A percentile compares a stretch with the other conserved stretches of the same genome.
Conservation (phyloP, 2,797 vertebrate genomes). For the Danio albolineatus region DNA sequence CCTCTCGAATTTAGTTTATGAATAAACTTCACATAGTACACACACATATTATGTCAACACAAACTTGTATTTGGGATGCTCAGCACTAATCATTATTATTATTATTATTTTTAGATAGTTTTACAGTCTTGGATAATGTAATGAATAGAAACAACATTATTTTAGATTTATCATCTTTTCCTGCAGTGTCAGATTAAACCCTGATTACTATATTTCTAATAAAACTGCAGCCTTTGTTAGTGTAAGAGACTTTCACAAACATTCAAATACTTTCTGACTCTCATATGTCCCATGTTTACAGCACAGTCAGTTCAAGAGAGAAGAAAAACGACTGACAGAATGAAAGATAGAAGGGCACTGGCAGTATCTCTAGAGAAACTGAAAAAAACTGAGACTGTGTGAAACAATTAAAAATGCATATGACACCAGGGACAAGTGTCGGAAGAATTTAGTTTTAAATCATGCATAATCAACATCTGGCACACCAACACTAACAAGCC, state of each 20-base stretch:
- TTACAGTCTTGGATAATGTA: too few relatives aligned
- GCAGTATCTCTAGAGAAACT: not conserved
- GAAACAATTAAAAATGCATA: conserved; percentile 40
- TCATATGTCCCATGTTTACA: not conserved
- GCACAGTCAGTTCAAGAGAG: not conserved
- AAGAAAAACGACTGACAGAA: not conserved
- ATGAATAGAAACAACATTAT: too few relatives aligned
- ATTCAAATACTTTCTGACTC: not conserved
- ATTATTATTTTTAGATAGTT: too few relatives aligned
- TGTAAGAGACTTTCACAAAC: not conserved
- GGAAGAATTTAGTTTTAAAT: conserved; percentile 25
- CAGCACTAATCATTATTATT: too few relatives aligned
- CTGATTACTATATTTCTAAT: not conserved
- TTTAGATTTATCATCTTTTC: too few relatives aligned
- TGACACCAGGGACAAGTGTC: conserved; percentile 23
- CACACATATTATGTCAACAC: too few relatives aligned
- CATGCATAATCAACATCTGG: conserved; percentile 28
- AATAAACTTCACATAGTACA: too few relatives aligned
- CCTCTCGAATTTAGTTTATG: too few relatives aligned
- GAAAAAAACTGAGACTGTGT: conserved; percentile 29
- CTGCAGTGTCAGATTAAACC: too few relatives aligned
- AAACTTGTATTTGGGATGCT: too few relatives aligned
- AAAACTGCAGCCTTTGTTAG: not conserved
- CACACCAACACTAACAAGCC: conserved; percentile 17
- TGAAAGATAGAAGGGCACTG: conserved; percentile 6